Evolutionary conservation across 2,113 vertebrate species (phyloP).

Genomic region (Scortum barcoo): DNA sequence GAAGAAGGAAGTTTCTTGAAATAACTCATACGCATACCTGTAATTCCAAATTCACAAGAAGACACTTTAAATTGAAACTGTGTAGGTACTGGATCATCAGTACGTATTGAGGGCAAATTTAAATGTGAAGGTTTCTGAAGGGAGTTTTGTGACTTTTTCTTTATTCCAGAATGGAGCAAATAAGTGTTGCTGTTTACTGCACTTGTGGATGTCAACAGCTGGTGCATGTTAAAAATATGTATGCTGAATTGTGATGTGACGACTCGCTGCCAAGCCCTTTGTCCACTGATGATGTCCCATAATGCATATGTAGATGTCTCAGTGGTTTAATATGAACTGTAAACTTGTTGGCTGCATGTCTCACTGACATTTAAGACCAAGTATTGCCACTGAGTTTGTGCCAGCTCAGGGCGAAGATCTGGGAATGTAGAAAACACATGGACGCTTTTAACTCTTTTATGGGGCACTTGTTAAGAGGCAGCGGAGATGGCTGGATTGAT

Average conservation of each 20-base stretch:
- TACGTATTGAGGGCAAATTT: background rate
- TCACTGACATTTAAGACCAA: background rate
- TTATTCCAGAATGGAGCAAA: background rate
- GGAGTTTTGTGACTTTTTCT: background rate
- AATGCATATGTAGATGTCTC: background rate
- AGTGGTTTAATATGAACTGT: background rate
- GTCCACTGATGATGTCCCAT: background rate
- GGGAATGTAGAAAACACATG: conserved; percentile 13
- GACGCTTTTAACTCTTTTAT: conserved; percentile 21
- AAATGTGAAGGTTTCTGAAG: no score
- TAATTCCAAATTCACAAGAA: background rate
- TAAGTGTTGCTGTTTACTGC: background rate
- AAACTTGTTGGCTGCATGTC: background rate
- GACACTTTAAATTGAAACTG: background rate
- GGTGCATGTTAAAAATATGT: background rate
- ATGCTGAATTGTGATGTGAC: background rate
- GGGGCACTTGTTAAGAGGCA: conserved; percentile 26
- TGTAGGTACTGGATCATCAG: background rate
- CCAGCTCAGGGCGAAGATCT: background rate
- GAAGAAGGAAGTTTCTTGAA: background rate
- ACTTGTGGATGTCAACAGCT: background rate
- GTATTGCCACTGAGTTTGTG: background rate
- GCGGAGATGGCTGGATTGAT: conserved; percentile 3
- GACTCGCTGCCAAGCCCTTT: background rate
- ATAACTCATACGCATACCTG: background rate